Conservation (phyloP, 2,797 vertebrate genomes). For the Ibycter americanus region DNA sequence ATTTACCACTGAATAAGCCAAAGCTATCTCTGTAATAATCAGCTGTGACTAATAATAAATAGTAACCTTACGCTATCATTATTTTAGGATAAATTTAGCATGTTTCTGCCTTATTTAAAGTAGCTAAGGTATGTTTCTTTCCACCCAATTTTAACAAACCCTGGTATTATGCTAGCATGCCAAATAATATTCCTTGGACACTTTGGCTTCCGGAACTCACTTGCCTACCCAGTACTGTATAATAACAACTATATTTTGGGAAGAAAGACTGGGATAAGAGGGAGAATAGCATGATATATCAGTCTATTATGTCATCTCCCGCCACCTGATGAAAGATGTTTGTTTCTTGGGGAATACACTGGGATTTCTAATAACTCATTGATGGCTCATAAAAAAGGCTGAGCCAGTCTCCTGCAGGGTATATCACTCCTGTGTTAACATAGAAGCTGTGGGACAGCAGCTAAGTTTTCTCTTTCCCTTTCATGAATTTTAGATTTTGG, state of each 20-base stretch:
- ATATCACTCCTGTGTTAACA: conserved; percentile 19
- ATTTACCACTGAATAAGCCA: conserved; percentile 39
- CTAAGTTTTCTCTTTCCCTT: conserved; percentile 7
- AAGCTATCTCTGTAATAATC: conserved; percentile 46
- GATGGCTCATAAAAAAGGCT: conserved; percentile 60
- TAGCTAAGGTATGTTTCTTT: background rate
- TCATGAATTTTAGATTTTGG: conserved; percentile 12
- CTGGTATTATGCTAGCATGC: background rate
- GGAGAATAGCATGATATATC: background rate
- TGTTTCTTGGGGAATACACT: conserved; percentile 14
- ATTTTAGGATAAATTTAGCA: conserved; percentile 9
- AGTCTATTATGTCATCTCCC: background rate
- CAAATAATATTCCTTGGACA: conserved; percentile 5
- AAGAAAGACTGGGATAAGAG: background rate
- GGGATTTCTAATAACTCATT: conserved; percentile 69
- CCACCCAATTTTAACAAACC: background rate
- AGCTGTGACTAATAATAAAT: conserved; percentile 12
- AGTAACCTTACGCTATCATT: background rate
- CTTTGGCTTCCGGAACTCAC: background rate
- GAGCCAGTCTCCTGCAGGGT: conserved; percentile 38
- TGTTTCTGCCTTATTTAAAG: conserved; percentile 30
- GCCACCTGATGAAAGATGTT: conserved; percentile 51
- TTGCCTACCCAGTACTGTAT: background rate
- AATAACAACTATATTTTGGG: conserved; percentile 1
- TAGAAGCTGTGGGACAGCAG: background rate